Conservation (phyloP, 2,797 vertebrate species). For the Fistularia tabacaria region DNA sequence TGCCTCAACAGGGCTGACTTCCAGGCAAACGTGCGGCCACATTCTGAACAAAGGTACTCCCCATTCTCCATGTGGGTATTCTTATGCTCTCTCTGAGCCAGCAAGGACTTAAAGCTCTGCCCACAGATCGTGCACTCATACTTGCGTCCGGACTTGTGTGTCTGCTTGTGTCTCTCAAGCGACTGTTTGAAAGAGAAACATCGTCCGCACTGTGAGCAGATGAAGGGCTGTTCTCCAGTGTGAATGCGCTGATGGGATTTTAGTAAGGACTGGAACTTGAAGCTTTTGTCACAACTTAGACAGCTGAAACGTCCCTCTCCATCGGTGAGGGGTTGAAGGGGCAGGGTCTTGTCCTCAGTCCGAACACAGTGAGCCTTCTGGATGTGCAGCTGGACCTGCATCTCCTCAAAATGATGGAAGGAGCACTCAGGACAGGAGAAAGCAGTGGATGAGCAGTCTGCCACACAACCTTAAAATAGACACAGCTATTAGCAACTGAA, state of each 20-base stretch:
- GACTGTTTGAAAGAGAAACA: conserved; percentile 77
- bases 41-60: conserved; percentile 57
- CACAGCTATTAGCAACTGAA: background rate
- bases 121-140: conserved; percentile 68
- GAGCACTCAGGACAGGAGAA: conserved; percentile 47
- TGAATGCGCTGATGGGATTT: conserved; percentile 72
- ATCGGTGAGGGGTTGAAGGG: background rate
- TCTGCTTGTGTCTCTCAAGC: conserved; percentile 72
- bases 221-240: conserved; percentile 73
- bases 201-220: conserved; percentile 68
- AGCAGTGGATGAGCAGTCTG: conserved; percentile 14
- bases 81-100: conserved; percentile 48
- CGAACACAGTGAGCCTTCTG: conserved; percentile 16
- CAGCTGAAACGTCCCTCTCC: conserved; percentile 55
- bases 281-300: conserved; percentile 69
- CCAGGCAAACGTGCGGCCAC: conserved; percentile 64
- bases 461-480: conserved; percentile 23
- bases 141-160: conserved; percentile 61
- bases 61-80: conserved; percentile 59
- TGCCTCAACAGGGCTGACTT: conserved; percentile 69
- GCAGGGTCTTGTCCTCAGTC: conserved; percentile 8
- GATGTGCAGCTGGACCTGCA: conserved; percentile 45
- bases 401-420: conserved; percentile 36
- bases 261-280: conserved; percentile 68
- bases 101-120: conserved; percentile 62